phyloP scores from a whole-genome alignment of 2,797 vertebrate genomes.

The Gymnodraco acuticeps region DNA sequence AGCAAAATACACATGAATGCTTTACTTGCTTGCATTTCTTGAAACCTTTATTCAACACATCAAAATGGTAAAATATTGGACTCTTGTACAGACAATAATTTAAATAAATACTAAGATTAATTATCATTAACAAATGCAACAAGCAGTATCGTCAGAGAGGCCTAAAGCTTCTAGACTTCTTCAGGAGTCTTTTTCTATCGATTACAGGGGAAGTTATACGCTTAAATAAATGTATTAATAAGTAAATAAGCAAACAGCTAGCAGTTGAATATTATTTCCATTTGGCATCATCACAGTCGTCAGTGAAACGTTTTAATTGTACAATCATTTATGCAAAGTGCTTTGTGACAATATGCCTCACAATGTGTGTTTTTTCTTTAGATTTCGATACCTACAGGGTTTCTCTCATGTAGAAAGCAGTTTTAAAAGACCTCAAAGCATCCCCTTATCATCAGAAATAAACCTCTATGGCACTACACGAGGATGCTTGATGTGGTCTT shows the following conservation, averaged over 20 bases:
- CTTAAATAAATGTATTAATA: slow-evolving; percentile 68
- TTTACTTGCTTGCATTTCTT: slow-evolving; percentile 69
- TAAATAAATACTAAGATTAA: slow-evolving; percentile 78
- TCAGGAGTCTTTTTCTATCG: slow-evolving; percentile 47
- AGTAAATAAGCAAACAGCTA: slow-evolving; percentile 73
- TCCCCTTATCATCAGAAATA: slow-evolving; percentile 44
- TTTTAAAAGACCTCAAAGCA: slow-evolving; percentile 46
- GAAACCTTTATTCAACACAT: slow-evolving; percentile 80
- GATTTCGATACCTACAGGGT: slow-evolving; percentile 39
- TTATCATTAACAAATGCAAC: slow-evolving; percentile 70
- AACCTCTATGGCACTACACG: slow-evolving; percentile 79
- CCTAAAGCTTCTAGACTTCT: slow-evolving; percentile 50
- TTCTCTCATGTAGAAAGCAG: slow-evolving; percentile 23
- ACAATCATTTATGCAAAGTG: slow-evolving; percentile 85
- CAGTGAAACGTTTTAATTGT: slow-evolving; percentile 72
- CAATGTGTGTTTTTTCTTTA: slow-evolving; percentile 33
- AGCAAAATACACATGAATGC: slow-evolving; percentile 5
- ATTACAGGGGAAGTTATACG: slow-evolving; percentile 60
- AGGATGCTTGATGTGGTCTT: slow-evolving; percentile 54
- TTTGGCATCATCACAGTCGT: slow-evolving; percentile 82
- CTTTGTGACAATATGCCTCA: slow-evolving; percentile 72
- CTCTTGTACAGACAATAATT: slow-evolving; percentile 75
- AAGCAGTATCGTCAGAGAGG: slow-evolving; percentile 65
- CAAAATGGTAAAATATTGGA: slow-evolving; percentile 79
- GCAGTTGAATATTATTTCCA: slow-evolving; percentile 67